Evolutionary conservation across 2,888 invertebrate species (phyloP), one percentile per base, ranked within the genome.

Genomic region (Nymphalis urticae): DNA sequence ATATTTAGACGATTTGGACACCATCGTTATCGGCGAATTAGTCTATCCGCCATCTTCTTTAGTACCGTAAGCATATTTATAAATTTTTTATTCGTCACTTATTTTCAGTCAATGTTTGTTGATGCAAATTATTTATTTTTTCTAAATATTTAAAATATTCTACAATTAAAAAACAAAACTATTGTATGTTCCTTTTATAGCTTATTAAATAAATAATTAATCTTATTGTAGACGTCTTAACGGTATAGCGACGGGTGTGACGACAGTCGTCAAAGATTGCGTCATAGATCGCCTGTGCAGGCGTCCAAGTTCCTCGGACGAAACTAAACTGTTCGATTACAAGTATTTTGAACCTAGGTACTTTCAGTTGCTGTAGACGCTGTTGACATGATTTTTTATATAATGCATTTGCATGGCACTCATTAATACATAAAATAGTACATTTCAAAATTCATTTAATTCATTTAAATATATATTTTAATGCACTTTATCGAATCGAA

Each of bases 11-110:
- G 93, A 95, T 47, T 86, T 97, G 72, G 96, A 96, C 80, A 95
- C 95, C 7, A 89, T 97, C 56, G 93, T 95, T 1, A 93, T 95
- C 69, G 97, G 97, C 2, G 96, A 97, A 80, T 86, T 97, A 68
- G 94, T 95, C n/a, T 97, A 97, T 83, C 97, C 97, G 27, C 93
- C 95, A 17, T 94, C 95, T 17, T 97, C 97, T 9, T 84, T 97
- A 75, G 96, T 97, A 76, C 96, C 97, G 97, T 97, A 93, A 96
- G 97, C 95, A 76, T 69, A 50, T 36, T 42, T 9, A 42, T 9
- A 10, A 1, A 42, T 0, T 66, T 54, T 51, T 36, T 10, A 13
- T 66, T 21, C 19, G 19, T 17, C 36, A 66, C 51, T 64, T 21
- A 42, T 32, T 8, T 48, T 2, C 27, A 47, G 36, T 58, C 13